phyloP scores from a whole-genome alignment of 2,113 vertebrate species.

The Nycticorax nycticorax region DNA sequence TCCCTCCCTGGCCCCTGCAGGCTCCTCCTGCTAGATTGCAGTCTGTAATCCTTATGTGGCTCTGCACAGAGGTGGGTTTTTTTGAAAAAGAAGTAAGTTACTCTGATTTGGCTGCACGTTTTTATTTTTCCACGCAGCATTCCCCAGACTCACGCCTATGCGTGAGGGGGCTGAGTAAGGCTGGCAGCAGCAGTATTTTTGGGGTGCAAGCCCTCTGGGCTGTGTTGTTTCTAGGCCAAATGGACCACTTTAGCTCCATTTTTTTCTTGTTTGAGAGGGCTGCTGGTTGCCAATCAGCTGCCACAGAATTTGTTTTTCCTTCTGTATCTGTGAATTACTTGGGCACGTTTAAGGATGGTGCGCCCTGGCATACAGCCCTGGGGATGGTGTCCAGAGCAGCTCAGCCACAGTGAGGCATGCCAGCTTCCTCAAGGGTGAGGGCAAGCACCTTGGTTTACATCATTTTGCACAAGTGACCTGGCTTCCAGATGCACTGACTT shows the following conservation, averaged over 20 bases:
- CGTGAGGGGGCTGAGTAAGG: accelerated
- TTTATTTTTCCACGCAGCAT: accelerated
- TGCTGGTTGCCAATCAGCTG: not conserved
- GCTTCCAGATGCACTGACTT: not conserved
- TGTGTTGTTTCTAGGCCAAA: not conserved
- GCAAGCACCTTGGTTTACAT: not conserved
- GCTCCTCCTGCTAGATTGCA: not conserved
- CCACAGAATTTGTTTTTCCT: not conserved
- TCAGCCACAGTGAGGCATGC: accelerated
- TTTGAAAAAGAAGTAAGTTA: not conserved
- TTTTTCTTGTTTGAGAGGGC: not conserved
- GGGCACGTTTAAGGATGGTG: not conserved
- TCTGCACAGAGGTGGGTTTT: not conserved
- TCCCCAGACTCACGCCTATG: not conserved
- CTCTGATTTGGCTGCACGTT: not conserved
- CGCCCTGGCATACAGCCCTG: accelerated
- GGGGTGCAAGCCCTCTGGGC: not conserved
- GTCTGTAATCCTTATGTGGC: not conserved
- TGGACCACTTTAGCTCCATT: not conserved
- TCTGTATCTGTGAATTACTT: not conserved
- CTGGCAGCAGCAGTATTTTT: accelerated
- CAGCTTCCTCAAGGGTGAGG: not conserved
- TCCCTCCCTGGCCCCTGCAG: not conserved
- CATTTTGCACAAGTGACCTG: not conserved
- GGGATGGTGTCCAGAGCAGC: not conserved